Conservation (phyloP, 2,797 vertebrate species). For the Hippocampus kuda region DNA sequence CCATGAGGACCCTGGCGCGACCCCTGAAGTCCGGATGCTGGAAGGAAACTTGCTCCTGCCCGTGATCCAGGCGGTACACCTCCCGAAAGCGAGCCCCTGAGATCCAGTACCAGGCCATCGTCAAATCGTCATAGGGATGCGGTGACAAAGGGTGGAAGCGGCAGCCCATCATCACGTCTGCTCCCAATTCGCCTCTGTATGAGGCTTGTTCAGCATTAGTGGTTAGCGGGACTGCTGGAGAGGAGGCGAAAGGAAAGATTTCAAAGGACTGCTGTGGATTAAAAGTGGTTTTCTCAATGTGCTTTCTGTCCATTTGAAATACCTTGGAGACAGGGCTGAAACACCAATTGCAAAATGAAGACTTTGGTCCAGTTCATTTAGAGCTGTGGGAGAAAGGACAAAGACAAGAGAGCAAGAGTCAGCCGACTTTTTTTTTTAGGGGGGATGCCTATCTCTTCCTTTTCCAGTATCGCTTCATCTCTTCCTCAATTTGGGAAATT, state of each 20-base stretch:
- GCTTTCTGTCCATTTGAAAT: neutral
- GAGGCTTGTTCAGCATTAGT: constrained; percentile 61
- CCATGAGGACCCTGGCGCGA: constrained; percentile 61
- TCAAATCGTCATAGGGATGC: constrained; percentile 37
- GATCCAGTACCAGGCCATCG: constrained; percentile 66
- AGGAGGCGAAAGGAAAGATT: neutral
- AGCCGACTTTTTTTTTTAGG: too few species aligned
- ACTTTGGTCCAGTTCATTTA: neutral
- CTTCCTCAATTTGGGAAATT: too few species aligned
- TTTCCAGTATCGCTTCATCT: too few species aligned
- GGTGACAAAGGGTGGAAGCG: constrained; percentile 61
- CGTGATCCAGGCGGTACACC: constrained; percentile 57
- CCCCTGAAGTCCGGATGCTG: constrained; percentile 55
- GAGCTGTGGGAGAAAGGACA: neutral
- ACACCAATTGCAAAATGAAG: neutral
- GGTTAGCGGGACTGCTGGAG: constrained; percentile 70
- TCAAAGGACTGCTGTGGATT: neutral
- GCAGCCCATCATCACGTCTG: constrained; percentile 76
- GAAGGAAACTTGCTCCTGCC: constrained; percentile 35
- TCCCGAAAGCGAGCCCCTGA: neutral
- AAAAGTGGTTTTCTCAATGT: neutral
- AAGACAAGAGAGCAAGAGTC: neutral
- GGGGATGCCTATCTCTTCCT: too few species aligned
- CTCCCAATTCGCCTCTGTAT: constrained; percentile 62
- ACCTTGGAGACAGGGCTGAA: constrained; percentile 51